These are phyloP conservation scores for Eurois occulta DNA, from an alignment of 2,888 invertebrate species.

Conservation along the genomic window DNA sequence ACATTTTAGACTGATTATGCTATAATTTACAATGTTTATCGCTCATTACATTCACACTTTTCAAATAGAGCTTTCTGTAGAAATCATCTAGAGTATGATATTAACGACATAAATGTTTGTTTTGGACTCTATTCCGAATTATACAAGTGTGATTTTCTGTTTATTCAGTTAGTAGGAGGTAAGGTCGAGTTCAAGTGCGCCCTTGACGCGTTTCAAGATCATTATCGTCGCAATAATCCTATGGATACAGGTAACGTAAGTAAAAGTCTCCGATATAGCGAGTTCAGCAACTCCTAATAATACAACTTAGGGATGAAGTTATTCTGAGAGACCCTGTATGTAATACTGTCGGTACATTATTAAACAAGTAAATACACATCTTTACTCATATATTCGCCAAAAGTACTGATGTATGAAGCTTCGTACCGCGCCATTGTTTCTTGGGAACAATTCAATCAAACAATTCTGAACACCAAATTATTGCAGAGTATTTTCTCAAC, in stretches of 20 bases:
- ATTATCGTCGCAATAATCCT: constrained; percentile 41
- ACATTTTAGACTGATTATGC: too few species aligned
- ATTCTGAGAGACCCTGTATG: neutral
- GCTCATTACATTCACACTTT: neutral
- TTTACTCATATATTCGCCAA: neutral
- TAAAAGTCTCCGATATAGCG: constrained; percentile 21
- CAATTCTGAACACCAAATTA: neutral
- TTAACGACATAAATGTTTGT: neutral
- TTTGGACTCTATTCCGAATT: constrained; percentile 4
- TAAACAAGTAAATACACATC: neutral
- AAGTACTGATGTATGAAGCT: neutral
- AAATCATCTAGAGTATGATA: neutral
- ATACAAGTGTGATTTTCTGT: neutral
- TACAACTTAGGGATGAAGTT: constrained; percentile 24
- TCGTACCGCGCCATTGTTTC: neutral
- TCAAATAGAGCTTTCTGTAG: neutral
- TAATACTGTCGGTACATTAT: neutral
- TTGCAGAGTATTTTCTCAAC: neutral
- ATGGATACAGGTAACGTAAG: constrained; percentile 34
- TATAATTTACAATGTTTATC: neutral
- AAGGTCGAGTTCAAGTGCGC: constrained; percentile 35
- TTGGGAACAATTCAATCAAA: neutral
- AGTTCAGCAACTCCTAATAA: constrained; percentile 19
- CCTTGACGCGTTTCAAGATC: constrained; percentile 51
- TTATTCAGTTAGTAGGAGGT: constrained; percentile 2